phyloP scores from a whole-genome alignment of 2,113 vertebrate species.

The Holacanthus passer region DNA sequence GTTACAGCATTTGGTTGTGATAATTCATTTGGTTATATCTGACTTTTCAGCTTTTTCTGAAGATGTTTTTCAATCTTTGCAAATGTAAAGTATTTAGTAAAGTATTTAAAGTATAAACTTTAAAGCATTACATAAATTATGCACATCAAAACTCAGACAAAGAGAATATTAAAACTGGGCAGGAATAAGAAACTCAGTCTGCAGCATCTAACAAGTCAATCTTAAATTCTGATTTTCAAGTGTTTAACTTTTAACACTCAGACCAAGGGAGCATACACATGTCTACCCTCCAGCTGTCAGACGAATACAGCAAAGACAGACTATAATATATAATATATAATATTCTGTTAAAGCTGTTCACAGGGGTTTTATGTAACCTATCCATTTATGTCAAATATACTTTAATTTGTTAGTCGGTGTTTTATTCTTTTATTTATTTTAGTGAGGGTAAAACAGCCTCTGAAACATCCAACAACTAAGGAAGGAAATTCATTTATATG shows the following conservation, averaged over 20 bases:
- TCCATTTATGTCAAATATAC: background rate
- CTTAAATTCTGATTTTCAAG: background rate
- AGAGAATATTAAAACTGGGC: slow-evolving; percentile 26
- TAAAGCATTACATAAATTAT: slow-evolving; percentile 1
- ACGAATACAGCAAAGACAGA: background rate
- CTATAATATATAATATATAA: too few species aligned
- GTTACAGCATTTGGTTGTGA: background rate
- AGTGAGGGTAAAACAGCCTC: background rate
- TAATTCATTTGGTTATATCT: background rate
- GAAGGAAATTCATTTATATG: background rate
- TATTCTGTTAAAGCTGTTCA: background rate
- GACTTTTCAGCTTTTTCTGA: background rate
- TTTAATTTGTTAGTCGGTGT: background rate
- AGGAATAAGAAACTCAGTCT: background rate
- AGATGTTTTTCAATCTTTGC: background rate
- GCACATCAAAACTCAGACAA: slow-evolving; percentile 11
- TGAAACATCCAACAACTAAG: too few species aligned
- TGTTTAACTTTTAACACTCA: background rate
- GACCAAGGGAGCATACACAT: background rate
- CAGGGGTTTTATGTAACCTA: slow-evolving; percentile 26
- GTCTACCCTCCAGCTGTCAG: background rate
- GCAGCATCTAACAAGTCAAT: background rate
- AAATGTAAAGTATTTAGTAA: background rate
- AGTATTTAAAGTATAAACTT: too few species aligned
- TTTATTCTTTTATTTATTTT: too few species aligned